A percentile compares a stretch with the other conserved stretches of the same genome.
Evolutionary conservation across 2,888 invertebrate genomes (phyloP).

Genomic region (Chrysolina americana): DNA sequence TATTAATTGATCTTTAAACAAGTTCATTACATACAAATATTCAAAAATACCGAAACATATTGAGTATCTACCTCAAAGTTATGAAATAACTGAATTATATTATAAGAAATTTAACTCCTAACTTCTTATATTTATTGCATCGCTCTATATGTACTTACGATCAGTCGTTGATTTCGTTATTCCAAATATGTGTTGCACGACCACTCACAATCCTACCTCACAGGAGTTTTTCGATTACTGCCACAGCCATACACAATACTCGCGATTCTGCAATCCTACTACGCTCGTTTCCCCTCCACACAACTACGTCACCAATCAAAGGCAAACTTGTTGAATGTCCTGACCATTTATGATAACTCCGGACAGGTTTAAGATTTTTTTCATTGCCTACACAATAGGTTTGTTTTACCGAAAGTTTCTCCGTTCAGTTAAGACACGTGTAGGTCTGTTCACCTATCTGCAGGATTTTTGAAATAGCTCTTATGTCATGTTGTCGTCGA

Average conservation of each 20-base stretch:
- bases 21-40: too few species aligned
- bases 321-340: slow-evolving; percentile 45
- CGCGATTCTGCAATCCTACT: slow-evolving; percentile 25
- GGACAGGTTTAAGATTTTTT: slow-evolving; percentile 29
- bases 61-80: too few species aligned
- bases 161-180: slow-evolving; percentile 3
- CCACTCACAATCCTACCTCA: slow-evolving; percentile 23
- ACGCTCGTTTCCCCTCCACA: slow-evolving; percentile 2
- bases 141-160: slow-evolving; percentile 7
- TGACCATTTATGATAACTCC: slow-evolving; percentile 43
- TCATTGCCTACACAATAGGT: slow-evolving; percentile 25
- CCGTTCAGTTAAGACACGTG: slow-evolving; percentile 10
- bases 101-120: background rate
- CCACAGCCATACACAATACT: background rate
- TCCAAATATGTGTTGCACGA: slow-evolving; percentile 1
- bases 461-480: slow-evolving; percentile 8
- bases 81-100: too few species aligned
- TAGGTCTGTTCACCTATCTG: slow-evolving; percentile 5
- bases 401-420: slow-evolving; percentile 1
- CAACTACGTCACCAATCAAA: slow-evolving; percentile 33
- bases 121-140: background rate
- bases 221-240: slow-evolving; percentile 24
- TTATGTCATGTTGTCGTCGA: slow-evolving; percentile 7
- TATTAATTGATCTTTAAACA: too few species aligned
- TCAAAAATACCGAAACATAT: too few species aligned